Evolutionary conservation across 2,113 vertebrate genomes (phyloP).

Genomic region (Cyprinodon brontotheroides): DNA sequence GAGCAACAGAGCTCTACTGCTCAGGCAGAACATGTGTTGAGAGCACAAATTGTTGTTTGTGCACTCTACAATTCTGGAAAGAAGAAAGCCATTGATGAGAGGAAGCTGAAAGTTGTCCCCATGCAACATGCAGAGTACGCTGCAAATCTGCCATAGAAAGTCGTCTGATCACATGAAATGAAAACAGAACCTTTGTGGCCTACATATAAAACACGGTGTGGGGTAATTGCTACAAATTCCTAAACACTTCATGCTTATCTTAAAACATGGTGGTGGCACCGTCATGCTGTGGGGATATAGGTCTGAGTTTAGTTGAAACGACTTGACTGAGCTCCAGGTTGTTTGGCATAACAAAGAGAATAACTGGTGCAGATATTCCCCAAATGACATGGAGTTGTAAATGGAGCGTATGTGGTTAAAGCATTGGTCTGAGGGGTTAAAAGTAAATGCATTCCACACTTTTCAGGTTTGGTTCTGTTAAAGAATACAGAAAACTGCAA

Average conservation of each 20-base stretch:
- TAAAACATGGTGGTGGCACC: background rate
- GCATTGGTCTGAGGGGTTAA: background rate
- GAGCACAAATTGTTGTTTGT: too few relatives aligned
- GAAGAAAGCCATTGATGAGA: too few relatives aligned
- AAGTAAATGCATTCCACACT: background rate
- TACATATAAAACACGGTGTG: background rate
- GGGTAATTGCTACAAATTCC: background rate
- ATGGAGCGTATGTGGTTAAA: background rate
- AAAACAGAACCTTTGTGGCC: background rate
- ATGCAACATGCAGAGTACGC: too few relatives aligned
- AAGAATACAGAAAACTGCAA: background rate
- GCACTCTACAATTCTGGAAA: too few relatives aligned
- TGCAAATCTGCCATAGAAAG: too few relatives aligned
- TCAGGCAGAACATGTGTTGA: too few relatives aligned
- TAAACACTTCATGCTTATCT: background rate
- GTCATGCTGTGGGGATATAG: background rate
- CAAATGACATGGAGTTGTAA: background rate
- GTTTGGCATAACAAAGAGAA: too few relatives aligned
- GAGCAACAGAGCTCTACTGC: too few relatives aligned
- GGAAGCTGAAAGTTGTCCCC: too few relatives aligned
- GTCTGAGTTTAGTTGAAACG: background rate
- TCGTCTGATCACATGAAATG: background rate
- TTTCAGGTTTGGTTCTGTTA: background rate
- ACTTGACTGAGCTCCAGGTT: too few relatives aligned
- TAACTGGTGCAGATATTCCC: too few relatives aligned